Evolutionary conservation across 2,113 vertebrate genomes (phyloP), one percentile per base, ranked within the genome.

Genomic region (Eptesicus fuscus): DNA sequence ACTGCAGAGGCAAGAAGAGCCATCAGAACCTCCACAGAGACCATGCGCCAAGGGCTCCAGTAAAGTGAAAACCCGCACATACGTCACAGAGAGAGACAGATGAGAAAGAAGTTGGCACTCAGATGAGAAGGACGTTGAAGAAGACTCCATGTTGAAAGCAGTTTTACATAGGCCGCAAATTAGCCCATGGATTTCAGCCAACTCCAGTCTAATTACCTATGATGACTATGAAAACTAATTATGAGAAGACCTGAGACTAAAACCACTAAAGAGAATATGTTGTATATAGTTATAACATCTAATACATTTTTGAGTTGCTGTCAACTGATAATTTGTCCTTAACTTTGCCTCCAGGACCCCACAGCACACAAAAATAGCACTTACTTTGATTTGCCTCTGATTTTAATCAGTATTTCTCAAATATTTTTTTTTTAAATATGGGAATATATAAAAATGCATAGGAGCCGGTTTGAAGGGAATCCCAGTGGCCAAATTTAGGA

Each of bases 191-290:
- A 88, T 80, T 61, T 67, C 59, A 67, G 53, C 94, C 86, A 90
- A 78, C 22, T 89, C 76, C 13, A 40, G 23, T 47, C 80, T 92
- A 93, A 94, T 88, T 94, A 90, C 53, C 51, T 91, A 30, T 88
- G 65, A 92, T 49, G 91, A 95, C 92, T 91, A 47, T 67, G 40
- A 77, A 95, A 92, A 83, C 76, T 90, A 95, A 92, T 87, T 83
- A 90, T 44, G 37, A 79, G 56, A 65, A 90, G 44, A 79, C 70
- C 49, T 88, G 56, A 91, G 56, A 93, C 74, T 74, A 88, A 91
- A 37, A 44, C 73, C 80, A 89, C 49, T 83, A 82, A 93, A 94
- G 49, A 85, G 35, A 88, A 12, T 78, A 61, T 79, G 63, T 79
- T 65, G 32, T 59, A 37, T 83, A 59, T 51, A 47, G 59, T 59